Base-by-base conservation (phyloP, 35 echinoderm and acorn worm genomes). In the Patiria miniata region DNA sequence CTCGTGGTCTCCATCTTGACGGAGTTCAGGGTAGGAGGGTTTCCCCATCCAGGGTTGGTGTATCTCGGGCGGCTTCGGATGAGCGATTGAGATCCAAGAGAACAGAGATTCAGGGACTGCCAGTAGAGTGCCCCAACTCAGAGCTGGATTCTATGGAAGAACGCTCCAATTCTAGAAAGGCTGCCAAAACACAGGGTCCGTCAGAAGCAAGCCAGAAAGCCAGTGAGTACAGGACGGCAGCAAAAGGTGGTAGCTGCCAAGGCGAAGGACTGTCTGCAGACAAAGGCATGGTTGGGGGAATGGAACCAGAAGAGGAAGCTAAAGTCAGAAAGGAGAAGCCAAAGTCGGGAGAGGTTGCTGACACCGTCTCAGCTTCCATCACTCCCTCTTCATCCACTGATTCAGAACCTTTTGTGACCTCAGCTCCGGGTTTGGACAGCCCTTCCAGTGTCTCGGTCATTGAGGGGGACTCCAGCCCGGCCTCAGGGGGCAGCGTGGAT, bases 371-470 rank as follows among this genome's bases (percentile, higher is more conserved):
- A 8, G 34, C 61, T 47, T 47, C 42, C 1, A 10, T 69, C 23
- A 69, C 61, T 34, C 61, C 61, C 28, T 21, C 61, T 23, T 69
- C 61, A 2, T 69, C 61, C 5, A 69, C 61, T 0, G 61, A 69
- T 23, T 69, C 61, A 69, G 61, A 69, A 29, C 23, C 61, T 23
- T 69, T 69, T 23, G 2, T 29, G 34, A 23, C 61, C 23, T 32
- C 61, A 32, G 23, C 26, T 1, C 61, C 5, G 12, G 61, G 61
- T 34, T 29, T 26, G 23, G 61, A 69, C 23, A 69, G 61, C 61
- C 61, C 61, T 4, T 69, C 61, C 12, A 69, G 61, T 69, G 61
- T 69, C 12, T 69, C 61, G 23, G 29, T 69, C 61, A 69, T 69
- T 23, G 61, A 69, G 34, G 61, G 61, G 28, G 61, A 69, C 61